A percentile compares a stretch with the other conserved stretches of the same genome.
These are phyloP conservation scores for Heterodera schachtii DNA, from an alignment of 1,140 invertebrate species.

Conservation along the genomic window DNA sequence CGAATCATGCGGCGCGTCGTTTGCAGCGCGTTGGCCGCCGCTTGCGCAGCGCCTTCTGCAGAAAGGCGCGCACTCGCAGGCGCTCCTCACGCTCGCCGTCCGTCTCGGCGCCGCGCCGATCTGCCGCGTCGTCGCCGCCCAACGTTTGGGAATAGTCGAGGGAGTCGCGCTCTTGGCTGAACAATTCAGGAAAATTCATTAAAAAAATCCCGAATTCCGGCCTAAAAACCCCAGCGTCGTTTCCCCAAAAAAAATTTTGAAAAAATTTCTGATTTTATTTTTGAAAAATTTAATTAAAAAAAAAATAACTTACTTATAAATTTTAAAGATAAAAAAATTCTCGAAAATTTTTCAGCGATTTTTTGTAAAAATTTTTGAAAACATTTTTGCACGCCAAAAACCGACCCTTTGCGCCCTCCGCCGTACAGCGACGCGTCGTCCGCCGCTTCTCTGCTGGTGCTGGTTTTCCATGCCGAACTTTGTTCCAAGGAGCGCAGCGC, in stretches of 20 bases:
- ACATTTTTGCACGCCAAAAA: not conserved
- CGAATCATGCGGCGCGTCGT: not conserved
- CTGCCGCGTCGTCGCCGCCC: not conserved
- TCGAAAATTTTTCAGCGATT: too few species aligned
- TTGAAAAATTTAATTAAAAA: too few species aligned
- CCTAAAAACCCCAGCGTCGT: too few species aligned
- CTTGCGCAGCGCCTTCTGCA: slow-evolving; percentile 30
- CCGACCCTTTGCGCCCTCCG: slow-evolving; percentile 32
- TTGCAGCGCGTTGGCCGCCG: not conserved
- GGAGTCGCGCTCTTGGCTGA: not conserved
- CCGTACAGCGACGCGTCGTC: slow-evolving; percentile 27
- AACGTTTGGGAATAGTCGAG: not conserved
- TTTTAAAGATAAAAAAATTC: too few species aligned
- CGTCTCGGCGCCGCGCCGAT: not conserved
- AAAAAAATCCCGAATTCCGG: too few species aligned
- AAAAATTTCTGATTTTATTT: too few species aligned
- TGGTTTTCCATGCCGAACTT: not conserved
- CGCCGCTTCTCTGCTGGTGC: not conserved
- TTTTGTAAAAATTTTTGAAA: too few species aligned
- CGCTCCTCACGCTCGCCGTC: slow-evolving; percentile 21
- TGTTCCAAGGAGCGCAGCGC: slow-evolving; percentile 28
- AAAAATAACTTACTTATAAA: too few species aligned
- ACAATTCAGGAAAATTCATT: not conserved
- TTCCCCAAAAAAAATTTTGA: too few species aligned
- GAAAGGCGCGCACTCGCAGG: not conserved